Conservation (phyloP, 2,888 invertebrate genomes). For the Bugula neritina region DNA sequence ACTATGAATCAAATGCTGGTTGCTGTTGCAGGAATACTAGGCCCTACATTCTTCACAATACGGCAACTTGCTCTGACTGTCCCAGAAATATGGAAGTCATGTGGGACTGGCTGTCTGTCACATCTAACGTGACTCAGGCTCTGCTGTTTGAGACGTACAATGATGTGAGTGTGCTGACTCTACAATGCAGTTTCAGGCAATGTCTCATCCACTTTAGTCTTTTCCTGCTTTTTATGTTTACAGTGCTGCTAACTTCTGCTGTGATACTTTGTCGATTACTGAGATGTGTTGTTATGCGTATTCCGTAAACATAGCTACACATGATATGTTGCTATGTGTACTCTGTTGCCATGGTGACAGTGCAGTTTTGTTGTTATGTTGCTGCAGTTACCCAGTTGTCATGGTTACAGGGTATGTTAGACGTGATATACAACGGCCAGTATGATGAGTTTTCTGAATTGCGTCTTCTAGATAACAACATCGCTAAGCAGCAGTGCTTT, state of each 20-base stretch:
- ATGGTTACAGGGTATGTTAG: slow-evolving; percentile 5
- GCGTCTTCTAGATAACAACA: slow-evolving; percentile 75
- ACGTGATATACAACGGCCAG: background rate
- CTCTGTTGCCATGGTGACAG: too few species aligned
- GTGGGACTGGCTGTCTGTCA: slow-evolving; percentile 19
- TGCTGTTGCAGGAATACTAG: slow-evolving; percentile 1
- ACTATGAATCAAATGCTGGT: too few species aligned
- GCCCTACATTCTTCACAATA: slow-evolving; percentile 6
- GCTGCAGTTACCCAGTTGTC: background rate
- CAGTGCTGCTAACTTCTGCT: too few species aligned
- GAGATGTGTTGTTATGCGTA: too few species aligned
- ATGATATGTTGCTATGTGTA: too few species aligned
- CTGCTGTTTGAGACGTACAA: background rate
- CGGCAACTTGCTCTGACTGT: background rate
- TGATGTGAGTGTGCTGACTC: slow-evolving; percentile 14
- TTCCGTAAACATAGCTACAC: too few species aligned
- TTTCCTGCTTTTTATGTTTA: too few species aligned
- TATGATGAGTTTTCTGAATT: slow-evolving; percentile 58
- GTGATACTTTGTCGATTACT: too few species aligned
- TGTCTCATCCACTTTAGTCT: too few species aligned
- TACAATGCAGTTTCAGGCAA: too few species aligned
- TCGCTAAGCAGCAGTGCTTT: slow-evolving; percentile 90
- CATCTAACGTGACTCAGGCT: background rate
- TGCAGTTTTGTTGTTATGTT: background rate
- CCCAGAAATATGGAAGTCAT: background rate